Evolutionary conservation across 2,888 invertebrate genomes (phyloP).

Genomic region (Drosophila meridiana): DNA sequence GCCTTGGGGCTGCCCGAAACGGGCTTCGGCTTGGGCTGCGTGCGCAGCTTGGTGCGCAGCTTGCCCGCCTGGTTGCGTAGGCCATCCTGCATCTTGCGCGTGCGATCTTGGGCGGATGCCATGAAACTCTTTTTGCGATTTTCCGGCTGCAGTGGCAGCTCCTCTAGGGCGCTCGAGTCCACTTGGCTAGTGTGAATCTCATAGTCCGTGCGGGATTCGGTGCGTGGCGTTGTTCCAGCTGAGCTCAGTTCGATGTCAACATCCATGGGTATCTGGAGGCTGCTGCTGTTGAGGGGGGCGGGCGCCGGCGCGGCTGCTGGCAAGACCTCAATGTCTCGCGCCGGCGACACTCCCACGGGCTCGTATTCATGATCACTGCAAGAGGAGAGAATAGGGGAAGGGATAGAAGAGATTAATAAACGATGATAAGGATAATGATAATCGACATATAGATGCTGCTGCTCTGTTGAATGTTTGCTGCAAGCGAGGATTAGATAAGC

Average conservation of each 20-base stretch:
- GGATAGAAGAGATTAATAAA: neutral
- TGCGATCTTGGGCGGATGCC: constrained; percentile 86
- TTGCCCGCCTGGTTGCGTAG: constrained; percentile 90
- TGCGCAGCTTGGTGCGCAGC: constrained; percentile 89
- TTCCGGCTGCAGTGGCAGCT: constrained; percentile 87
- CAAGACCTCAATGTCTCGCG: constrained; percentile 39
- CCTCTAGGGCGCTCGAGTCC: constrained; percentile 89
- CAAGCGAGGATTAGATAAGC: constrained; percentile 70
- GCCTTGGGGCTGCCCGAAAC: constrained; percentile 82
- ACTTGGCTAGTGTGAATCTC: constrained; percentile 89
- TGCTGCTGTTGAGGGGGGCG: constrained; percentile 37
- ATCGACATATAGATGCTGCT: constrained; percentile 33
- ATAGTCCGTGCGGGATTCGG: constrained; percentile 88
- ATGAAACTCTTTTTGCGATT: constrained; percentile 86
- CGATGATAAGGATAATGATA: neutral
- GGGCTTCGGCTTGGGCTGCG: constrained; percentile 74
- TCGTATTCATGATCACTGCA: constrained; percentile 97
- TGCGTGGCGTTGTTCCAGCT: constrained; percentile 86
- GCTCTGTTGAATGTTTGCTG: constrained; percentile 29
- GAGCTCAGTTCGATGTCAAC: constrained; percentile 85
- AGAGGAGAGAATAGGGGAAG: constrained; percentile 68
- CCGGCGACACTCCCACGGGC: constrained; percentile 90
- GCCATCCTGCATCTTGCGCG: constrained; percentile 88
- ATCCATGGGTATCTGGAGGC: constrained; percentile 60
- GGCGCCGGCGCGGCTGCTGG: constrained; percentile 62